Base-by-base conservation (phyloP, 2,113 vertebrate species). In the Muntiacus muntjak region DNA sequence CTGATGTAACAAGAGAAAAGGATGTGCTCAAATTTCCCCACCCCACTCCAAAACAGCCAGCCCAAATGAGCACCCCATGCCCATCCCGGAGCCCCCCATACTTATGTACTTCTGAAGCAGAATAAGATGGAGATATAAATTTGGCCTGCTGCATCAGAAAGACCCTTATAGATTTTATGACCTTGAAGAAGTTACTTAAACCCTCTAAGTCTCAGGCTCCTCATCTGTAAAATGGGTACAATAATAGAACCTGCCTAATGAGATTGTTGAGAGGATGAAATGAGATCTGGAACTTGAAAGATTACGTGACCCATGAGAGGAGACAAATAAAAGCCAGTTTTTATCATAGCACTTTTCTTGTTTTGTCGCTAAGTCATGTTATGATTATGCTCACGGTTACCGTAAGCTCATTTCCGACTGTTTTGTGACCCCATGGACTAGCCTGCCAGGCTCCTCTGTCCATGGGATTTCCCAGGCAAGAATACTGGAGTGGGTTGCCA, bases 211-310 rank as follows among this genome's bases (percentile, higher is more conserved):
- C 58, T 95, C 52, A 40, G 17, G 30, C 14, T 84, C 30, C 76
- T 81, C 71, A 14, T 94, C 87, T 82, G 8, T 87, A 76, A 93
- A 79, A 71, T 92, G 92, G 95, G 78, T 43, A 54, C 15, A 45
- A 50, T 45, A 40, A n/a, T 43, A 76, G 17, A 96, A 58, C 25
- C 12, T 19, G 78, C 8, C 23, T 74, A 58, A 67, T n/a, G 23
- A 85, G 19, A 54, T 9, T 16, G 1, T 88, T 47, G 7, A 30
- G 54, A 87, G 36, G 23, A 19, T n/a, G 43, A 15, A 85, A 30
- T 76, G 78, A 79, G 60, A 13, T 47, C 16, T 25, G 62, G 57
- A 67, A 5, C 15, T 64, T 84, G 55, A 54, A 79, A 86, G 55
- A 71, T 47, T 19, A 28, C 3, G 1, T 47, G 79, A 54, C 6